phyloP scores from a whole-genome alignment of 2,888 invertebrate species.

The Amblyjoppa proteus region DNA sequence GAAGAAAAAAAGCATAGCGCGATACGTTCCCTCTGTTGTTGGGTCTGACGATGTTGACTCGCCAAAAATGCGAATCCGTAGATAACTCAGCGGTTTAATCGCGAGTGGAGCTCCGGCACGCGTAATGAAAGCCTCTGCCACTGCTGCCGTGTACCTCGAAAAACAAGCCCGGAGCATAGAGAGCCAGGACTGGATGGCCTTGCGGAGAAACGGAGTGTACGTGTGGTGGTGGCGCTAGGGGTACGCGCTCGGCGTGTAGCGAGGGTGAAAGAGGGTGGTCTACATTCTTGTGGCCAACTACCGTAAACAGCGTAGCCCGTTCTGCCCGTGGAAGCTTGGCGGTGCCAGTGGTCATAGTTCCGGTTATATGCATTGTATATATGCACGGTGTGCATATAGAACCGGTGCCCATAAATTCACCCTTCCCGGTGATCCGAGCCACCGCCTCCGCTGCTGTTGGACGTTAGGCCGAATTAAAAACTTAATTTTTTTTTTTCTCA shows the following conservation, averaged over 20 bases:
- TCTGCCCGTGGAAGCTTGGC: constrained; percentile 64
- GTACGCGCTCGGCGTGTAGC: constrained; percentile 45
- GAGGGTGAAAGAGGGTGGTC: constrained; percentile 70
- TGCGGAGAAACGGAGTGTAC: constrained; percentile 49
- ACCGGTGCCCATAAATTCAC: constrained; percentile 75
- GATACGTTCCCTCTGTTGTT: constrained; percentile 41
- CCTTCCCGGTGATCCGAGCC: constrained; percentile 65
- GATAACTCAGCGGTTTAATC: constrained; percentile 83
- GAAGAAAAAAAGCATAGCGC: constrained; percentile 34
- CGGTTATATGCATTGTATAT: constrained; percentile 17
- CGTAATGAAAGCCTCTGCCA: constrained; percentile 80
- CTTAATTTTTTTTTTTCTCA: constrained; percentile 73
- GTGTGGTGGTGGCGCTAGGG: constrained; percentile 22
- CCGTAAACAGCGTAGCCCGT: constrained; percentile 77
- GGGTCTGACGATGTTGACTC: constrained; percentile 73
- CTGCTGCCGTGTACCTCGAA: constrained; percentile 73
- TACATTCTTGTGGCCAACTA: constrained; percentile 82
- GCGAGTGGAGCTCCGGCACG: constrained; percentile 78
- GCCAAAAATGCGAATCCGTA: constrained; percentile 81
- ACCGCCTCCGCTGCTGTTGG: constrained; percentile 55
- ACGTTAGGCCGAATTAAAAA: constrained; percentile 81
- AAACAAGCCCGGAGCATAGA: constrained; percentile 73
- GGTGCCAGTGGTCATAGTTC: constrained; percentile 44
- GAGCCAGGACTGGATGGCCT: constrained; percentile 49
- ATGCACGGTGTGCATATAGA: not conserved